Conservation (phyloP, 2,113 vertebrate genomes). For the Neolamprologus sp. region DNA sequence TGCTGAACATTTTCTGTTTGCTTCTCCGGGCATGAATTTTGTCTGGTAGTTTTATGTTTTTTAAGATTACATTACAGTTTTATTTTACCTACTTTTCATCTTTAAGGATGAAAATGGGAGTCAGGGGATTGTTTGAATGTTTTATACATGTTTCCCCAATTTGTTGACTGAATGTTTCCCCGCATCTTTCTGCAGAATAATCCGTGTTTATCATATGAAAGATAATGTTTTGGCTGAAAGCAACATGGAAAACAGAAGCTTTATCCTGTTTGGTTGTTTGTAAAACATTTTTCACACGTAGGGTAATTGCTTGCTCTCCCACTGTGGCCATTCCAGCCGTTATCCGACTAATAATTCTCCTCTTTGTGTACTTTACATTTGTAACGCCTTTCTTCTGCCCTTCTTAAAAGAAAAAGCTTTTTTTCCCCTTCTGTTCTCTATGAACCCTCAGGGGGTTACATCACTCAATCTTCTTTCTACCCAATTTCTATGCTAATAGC, state of each 20-base stretch:
- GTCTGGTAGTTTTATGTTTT: background rate
- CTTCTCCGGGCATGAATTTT: background rate
- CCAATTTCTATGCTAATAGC: slow-evolving; percentile 62
- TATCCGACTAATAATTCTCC: background rate
- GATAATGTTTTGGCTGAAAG: background rate
- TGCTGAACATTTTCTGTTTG: background rate
- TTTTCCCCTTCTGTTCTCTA: background rate
- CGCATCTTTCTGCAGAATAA: background rate
- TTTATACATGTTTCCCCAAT: background rate
- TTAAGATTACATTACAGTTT: background rate
- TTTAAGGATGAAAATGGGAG: background rate
- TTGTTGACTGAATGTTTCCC: background rate
- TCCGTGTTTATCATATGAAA: background rate
- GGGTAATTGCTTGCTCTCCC: background rate
- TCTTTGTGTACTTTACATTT: slow-evolving; percentile 1
- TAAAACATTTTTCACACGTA: background rate
- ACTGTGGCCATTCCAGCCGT: background rate
- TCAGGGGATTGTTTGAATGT: background rate
- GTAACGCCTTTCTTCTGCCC: background rate
- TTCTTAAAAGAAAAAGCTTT: slow-evolving; percentile 13
- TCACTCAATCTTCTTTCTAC: slow-evolving; percentile 39
- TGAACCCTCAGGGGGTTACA: background rate
- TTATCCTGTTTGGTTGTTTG: background rate
- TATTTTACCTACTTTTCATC: background rate
- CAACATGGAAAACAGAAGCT: background rate